A percentile compares a stretch with the other conserved stretches of the same genome.
Evolutionary conservation across 2,888 invertebrate genomes (phyloP).

Genomic region (Trissolcus brochymenae): DNA sequence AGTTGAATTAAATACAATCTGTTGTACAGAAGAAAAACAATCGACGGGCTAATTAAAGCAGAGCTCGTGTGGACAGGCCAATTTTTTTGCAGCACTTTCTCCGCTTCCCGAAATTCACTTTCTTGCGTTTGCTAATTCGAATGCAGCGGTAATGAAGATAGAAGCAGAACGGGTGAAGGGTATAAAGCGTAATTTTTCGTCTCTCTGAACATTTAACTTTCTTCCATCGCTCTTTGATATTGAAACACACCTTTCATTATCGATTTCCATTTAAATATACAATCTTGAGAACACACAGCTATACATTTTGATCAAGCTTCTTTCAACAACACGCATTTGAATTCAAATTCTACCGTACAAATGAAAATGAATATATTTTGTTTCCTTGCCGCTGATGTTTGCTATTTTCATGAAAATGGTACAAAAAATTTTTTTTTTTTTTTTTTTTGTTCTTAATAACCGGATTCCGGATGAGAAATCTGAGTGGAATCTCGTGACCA

Average conservation of each 20-base stretch:
- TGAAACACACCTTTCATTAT: constrained; percentile 1
- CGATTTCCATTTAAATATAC: background rate
- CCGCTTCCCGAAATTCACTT: constrained; percentile 33
- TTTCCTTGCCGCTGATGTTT: too few relatives aligned
- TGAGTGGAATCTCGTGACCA: too few relatives aligned
- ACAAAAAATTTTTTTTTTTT: too few relatives aligned
- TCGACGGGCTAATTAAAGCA: constrained; percentile 32
- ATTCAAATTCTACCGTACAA: too few relatives aligned
- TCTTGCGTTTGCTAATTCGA: constrained; percentile 17
- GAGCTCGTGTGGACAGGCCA: background rate
- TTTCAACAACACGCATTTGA: too few relatives aligned
- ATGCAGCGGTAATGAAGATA: constrained; percentile 17
- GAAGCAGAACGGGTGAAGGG: constrained; percentile 9
- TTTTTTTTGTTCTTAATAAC: background rate
- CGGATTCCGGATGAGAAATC: background rate
- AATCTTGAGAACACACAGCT: too few relatives aligned
- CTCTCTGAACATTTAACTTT: background rate
- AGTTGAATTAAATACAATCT: constrained; percentile 1
- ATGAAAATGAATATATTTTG: too few relatives aligned
- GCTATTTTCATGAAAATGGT: too few relatives aligned
- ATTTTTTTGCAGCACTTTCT: constrained; percentile 34
- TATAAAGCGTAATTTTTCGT: background rate
- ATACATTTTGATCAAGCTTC: too few relatives aligned
- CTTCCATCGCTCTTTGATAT: background rate
- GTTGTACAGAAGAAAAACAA: constrained; percentile 23